phyloP scores from a whole-genome alignment of 2,888 invertebrate genomes.

The Xestia ashworthii region DNA sequence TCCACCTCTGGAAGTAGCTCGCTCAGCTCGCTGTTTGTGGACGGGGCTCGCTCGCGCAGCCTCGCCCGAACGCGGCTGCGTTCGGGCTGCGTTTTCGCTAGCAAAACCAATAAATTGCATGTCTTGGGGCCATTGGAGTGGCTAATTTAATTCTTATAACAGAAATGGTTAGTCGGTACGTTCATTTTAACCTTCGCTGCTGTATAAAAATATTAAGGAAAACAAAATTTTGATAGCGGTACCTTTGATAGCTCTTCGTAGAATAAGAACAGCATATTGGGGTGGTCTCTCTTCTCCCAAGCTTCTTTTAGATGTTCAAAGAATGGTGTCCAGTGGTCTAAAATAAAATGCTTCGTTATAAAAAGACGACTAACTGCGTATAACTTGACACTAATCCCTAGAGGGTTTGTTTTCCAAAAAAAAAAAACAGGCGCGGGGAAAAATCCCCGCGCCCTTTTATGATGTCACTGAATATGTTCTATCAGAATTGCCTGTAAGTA shows the following conservation, averaged over 20 bases:
- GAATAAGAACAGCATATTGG: slow-evolving; percentile 94
- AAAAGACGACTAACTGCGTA: neutral
- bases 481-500: too few relatives aligned
- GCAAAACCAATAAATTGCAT: neutral
- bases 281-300: slow-evolving; percentile 92
- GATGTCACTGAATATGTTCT: too few relatives aligned
- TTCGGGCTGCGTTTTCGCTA: too few relatives aligned
- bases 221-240: slow-evolving; percentile 41
- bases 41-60: neutral
- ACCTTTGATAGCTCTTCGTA: slow-evolving; percentile 95
- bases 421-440: too few relatives aligned
- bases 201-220: neutral
- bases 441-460: too few relatives aligned
- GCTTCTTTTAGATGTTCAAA: slow-evolving; percentile 95
- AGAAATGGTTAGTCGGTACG: neutral
- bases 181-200: neutral
- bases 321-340: slow-evolving; percentile 94
- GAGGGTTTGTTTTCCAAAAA: neutral
- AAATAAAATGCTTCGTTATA: slow-evolving; percentile 46
- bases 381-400: neutral
- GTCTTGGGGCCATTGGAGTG: neutral
- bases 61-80: too few relatives aligned
- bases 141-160: neutral
- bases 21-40: neutral
- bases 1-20: neutral